A percentile compares a stretch with the other conserved stretches of the same genome.
phyloP scores from a whole-genome alignment of 2,888 invertebrate species.

The Euphydryas editha region DNA sequence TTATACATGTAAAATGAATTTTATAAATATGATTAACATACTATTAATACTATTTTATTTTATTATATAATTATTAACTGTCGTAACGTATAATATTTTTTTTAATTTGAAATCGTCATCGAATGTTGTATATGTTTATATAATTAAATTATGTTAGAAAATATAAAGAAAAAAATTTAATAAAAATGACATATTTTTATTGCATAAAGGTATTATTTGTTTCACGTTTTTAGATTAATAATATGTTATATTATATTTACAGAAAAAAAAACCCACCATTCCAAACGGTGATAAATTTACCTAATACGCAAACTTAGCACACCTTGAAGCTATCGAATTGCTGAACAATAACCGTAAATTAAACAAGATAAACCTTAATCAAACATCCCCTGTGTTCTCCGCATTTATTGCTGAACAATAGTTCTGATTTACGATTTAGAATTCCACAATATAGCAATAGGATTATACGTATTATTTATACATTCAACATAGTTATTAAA shows the following conservation, averaged over 20 bases:
- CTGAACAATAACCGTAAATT: constrained; percentile 74
- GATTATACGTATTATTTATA: constrained; percentile 70
- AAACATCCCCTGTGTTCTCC: constrained; percentile 79
- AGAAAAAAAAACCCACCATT: not conserved
- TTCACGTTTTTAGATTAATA: not conserved
- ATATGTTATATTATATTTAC: not conserved
- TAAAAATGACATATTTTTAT: no score
- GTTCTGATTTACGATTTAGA: constrained; percentile 79
- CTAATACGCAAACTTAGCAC: constrained; percentile 20
- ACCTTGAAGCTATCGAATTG: constrained; percentile 33
- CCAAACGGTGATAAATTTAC: not conserved
- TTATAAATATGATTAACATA: no score
- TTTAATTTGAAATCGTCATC: no score
- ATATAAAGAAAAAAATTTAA: no score
- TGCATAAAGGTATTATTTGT: not conserved
- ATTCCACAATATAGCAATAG: constrained; percentile 59
- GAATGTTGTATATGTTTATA: no score
- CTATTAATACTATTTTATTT: no score
- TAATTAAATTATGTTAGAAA: no score
- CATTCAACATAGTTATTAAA: constrained; percentile 44
- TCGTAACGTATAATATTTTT: no score
- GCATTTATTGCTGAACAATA: constrained; percentile 80
- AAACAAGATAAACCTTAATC: constrained; percentile 81
- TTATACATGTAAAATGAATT: not conserved
- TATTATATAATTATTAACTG: no score